Percentiles rank a stretch among this genome's conserved stretches.
Conservation (phyloP, 2,113 vertebrate species). For the Chrysemys picta region DNA sequence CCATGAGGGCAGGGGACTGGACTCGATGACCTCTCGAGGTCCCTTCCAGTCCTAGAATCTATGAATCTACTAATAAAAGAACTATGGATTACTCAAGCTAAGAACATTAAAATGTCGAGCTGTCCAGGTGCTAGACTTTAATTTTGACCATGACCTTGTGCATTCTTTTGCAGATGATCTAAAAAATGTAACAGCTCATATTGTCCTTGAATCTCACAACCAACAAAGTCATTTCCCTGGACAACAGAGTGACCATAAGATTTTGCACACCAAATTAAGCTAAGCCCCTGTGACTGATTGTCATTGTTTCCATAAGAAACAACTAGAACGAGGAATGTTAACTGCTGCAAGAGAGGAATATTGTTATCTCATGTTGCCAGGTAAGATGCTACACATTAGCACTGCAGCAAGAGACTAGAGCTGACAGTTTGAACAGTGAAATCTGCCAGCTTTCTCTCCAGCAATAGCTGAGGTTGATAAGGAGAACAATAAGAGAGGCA, state of each 20-base stretch:
- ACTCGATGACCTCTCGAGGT: too few species aligned
- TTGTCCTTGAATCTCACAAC: not conserved
- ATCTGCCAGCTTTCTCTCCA: not conserved
- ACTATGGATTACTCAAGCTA: not conserved
- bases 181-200: not conserved
- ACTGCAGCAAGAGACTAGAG: not conserved
- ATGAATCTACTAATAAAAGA: not conserved
- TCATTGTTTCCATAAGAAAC: not conserved
- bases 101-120: not conserved
- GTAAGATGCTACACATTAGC: not conserved
- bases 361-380: not conserved
- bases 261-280: not conserved
- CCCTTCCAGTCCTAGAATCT: too few species aligned
- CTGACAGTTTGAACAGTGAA: not conserved
- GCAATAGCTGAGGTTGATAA: not conserved
- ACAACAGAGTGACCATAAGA: not conserved
- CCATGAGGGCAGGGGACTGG: too few species aligned
- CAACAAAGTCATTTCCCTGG: not conserved
- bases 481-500: not conserved
- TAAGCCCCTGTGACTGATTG: not conserved
- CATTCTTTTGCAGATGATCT: not conserved
- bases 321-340: not conserved
- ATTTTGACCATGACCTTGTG: not conserved
- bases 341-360: not conserved
- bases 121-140: not conserved